Evolutionary conservation across 2,797 vertebrate genomes (phyloP), one percentile per base, ranked within the genome.

Genomic region (Typhlichthys eigenmanni): DNA sequence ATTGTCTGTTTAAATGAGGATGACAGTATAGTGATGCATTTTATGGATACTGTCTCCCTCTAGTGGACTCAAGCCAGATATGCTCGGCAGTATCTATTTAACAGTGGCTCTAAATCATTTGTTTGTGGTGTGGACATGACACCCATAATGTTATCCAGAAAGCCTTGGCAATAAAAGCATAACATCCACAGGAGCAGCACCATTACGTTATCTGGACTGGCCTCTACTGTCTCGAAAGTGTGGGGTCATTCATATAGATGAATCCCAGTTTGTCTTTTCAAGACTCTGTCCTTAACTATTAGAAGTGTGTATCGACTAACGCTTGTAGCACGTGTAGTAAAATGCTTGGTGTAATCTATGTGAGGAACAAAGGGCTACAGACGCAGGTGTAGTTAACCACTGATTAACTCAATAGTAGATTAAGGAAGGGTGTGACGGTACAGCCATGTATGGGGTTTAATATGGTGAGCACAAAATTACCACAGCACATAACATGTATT

Each of bases 271-370:
- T 57, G 19, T 34, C 11, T 17, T 48, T 17, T 55, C 1, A 16
- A 47, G 16, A 32, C 3, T 24, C 5, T 43, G n/a, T 29, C 49
- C 49, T 51, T 17, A 17, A 16, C 10, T 14, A 14, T 38, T 45
- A 38, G 29, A 43, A 9, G 11, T 60, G 38, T 4, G 4, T 12
- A n/a, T 48, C 3, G 47, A n/a, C 11, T 4, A n/a, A 48, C 19
- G 52, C 10, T 19, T 11, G 51, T 24, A 32, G 29, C 19, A 32
- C 29, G 53, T 1, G 6, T 4, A 38, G 66, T 51, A 47, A 76
- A 75, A 87, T 86, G 75, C 72, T 14, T 14, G 16, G 32, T 60
- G 38, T 84, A 78, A 85, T 85, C 83, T 64, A 46, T 55, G 5
- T 38, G 24, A 46, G 64, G 72, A 70, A 88, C 84, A 86, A 81